Conservation (phyloP, 2,888 invertebrate genomes). For the Melinopterus prodromus region DNA sequence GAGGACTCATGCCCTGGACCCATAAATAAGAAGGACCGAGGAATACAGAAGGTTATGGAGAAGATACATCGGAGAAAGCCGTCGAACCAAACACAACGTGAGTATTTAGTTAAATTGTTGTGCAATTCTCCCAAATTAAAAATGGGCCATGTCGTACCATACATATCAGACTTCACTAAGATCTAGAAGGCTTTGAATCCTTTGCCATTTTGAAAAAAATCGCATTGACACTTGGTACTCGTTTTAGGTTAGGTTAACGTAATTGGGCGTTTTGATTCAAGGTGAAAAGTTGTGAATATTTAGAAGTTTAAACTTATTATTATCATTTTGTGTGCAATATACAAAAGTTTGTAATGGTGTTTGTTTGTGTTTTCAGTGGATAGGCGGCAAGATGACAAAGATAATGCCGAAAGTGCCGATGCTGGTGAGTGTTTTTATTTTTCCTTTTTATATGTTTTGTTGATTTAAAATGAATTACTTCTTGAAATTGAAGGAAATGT, state of each 20-base stretch:
- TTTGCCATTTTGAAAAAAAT: no score
- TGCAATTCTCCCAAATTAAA: background rate
- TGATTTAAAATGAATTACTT: background rate
- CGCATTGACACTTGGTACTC: no score
- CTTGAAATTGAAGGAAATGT: background rate
- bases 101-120: constrained; percentile 39
- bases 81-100: constrained; percentile 60
- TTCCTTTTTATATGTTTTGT: background rate
- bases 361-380: constrained; percentile 7
- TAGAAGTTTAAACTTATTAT: no score
- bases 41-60: constrained; percentile 54
- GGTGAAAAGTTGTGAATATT: no score
- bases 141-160: no score
- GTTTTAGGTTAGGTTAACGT: no score
- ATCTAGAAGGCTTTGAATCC: no score
- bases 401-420: constrained; percentile 4
- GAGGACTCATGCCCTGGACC: constrained; percentile 60
- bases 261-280: no score
- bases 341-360: background rate
- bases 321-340: background rate
- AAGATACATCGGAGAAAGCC: constrained; percentile 58
- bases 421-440: constrained; percentile 9
- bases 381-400: constrained; percentile 16
- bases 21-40: constrained; percentile 57
- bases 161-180: no score